A percentile compares a stretch with the other conserved stretches of the same genome.
Evolutionary conservation across 2,113 vertebrate species (phyloP).

Genomic region (Puntigrus tetrazona): DNA sequence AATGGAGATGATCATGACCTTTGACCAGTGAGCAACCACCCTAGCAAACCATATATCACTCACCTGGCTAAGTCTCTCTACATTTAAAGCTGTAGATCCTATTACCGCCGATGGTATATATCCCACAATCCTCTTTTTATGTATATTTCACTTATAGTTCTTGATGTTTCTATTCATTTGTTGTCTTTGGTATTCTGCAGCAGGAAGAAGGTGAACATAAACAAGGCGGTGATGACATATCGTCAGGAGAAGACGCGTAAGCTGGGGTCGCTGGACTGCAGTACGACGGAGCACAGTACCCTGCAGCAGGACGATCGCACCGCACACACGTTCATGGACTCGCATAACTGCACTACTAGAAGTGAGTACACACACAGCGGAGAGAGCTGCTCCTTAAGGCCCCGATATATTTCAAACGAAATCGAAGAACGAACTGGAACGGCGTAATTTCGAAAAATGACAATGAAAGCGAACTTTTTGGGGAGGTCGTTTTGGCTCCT

Average conservation of each 20-base stretch:
- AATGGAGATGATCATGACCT: background rate
- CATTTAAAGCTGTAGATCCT: background rate
- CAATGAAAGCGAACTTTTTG: no score
- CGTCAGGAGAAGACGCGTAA: slow-evolving; percentile 89
- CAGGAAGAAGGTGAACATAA: slow-evolving; percentile 88
- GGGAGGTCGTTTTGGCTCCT: no score
- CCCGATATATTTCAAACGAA: no score
- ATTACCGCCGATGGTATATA: background rate
- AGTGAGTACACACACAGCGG: slow-evolving; percentile 73
- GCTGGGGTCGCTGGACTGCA: slow-evolving; percentile 86
- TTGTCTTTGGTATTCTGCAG: slow-evolving; percentile 53
- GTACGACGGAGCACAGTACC: slow-evolving; percentile 91
- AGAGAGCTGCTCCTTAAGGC: background rate
- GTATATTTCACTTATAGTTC: background rate
- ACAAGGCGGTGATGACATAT: slow-evolving; percentile 88
- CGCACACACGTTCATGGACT: slow-evolving; percentile 88
- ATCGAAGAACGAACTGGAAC: no score
- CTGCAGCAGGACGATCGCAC: slow-evolving; percentile 89
- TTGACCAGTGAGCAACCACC: background rate
- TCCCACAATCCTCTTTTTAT: background rate
- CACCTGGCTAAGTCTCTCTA: background rate
- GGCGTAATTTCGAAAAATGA: no score
- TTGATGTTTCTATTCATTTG: background rate
- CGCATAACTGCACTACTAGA: slow-evolving; percentile 80
- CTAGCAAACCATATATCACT: background rate